A percentile compares a stretch with the other conserved stretches of the same genome.
Conservation (phyloP, 92 coral and sea anemone genomes). For the Chrysogorgia sp. region DNA sequence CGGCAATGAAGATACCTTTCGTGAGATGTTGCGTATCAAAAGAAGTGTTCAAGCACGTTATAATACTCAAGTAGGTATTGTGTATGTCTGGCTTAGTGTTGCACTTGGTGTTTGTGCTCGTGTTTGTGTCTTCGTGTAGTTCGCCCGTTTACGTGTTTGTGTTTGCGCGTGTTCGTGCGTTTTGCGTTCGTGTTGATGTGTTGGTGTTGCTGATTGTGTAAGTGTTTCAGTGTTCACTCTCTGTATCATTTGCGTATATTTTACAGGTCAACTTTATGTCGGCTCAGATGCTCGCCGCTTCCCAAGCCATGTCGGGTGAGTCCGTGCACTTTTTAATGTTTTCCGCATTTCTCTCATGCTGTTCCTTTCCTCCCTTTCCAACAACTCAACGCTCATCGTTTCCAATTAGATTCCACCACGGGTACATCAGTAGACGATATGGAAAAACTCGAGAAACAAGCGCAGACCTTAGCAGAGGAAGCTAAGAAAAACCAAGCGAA, state of each 20-base stretch:
- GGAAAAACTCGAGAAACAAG: constrained; percentile 85
- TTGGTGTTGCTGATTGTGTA: no score
- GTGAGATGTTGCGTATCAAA: constrained; percentile 96
- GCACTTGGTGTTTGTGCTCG: background rate
- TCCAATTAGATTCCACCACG: constrained; percentile 62
- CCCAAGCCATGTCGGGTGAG: constrained; percentile 73
- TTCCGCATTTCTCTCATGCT: no score
- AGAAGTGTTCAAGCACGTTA: constrained; percentile 98
- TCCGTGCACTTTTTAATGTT: background rate
- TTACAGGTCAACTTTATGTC: constrained; percentile 98
- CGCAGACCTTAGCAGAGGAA: constrained; percentile 76
- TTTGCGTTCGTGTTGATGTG: no score
- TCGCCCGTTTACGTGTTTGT: no score
- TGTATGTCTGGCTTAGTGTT: background rate
- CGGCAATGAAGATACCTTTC: constrained; percentile 99
- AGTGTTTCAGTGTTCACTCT: no score
- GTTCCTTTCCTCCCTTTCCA: no score
- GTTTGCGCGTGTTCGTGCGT: background rate
- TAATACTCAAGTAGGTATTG: constrained; percentile 84
- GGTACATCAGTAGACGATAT: constrained; percentile 73
- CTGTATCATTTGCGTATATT: background rate
- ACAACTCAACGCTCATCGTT: background rate
- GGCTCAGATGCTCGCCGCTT: constrained; percentile 99
- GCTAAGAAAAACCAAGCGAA: constrained; percentile 71
- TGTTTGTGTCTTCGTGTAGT: no score